Evolutionary conservation across 2,797 vertebrate genomes (phyloP).

Genomic region (Molossus molossus): DNA sequence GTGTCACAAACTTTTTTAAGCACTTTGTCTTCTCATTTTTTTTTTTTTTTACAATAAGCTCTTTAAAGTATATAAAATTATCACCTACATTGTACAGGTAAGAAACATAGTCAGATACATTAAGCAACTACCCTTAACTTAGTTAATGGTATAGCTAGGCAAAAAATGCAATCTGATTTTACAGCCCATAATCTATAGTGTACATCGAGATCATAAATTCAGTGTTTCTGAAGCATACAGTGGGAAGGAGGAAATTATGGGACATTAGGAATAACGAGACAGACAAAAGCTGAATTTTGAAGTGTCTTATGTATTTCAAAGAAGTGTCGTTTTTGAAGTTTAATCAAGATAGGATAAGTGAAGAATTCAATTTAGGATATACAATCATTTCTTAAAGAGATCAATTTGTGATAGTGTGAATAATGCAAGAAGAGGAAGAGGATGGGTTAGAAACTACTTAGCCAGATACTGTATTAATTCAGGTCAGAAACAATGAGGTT

Average conservation of each 20-base stretch:
- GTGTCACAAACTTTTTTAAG: background rate
- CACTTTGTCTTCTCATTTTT: background rate
- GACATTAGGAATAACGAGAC: background rate
- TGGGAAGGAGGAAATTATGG: background rate
- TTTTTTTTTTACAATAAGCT: background rate
- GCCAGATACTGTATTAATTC: background rate
- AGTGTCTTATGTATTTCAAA: background rate
- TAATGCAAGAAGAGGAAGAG: background rate
- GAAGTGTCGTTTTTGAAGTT: background rate
- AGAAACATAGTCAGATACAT: background rate
- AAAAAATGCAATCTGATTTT: background rate
- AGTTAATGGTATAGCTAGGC: no score
- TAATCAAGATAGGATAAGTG: background rate
- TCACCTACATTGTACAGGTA: background rate
- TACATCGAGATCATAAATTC: background rate
- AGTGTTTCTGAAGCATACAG: background rate
- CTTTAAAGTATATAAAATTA: background rate
- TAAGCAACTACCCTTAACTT: background rate
- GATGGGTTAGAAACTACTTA: background rate
- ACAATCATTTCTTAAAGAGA: background rate
- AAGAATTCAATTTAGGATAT: background rate
- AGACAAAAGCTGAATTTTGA: background rate
- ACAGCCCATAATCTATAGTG: background rate
- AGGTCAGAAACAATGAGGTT: background rate
- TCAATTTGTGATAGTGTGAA: background rate